Conservation (phyloP, 2,888 invertebrate species). For the Drosophila cyrtoloma region DNA sequence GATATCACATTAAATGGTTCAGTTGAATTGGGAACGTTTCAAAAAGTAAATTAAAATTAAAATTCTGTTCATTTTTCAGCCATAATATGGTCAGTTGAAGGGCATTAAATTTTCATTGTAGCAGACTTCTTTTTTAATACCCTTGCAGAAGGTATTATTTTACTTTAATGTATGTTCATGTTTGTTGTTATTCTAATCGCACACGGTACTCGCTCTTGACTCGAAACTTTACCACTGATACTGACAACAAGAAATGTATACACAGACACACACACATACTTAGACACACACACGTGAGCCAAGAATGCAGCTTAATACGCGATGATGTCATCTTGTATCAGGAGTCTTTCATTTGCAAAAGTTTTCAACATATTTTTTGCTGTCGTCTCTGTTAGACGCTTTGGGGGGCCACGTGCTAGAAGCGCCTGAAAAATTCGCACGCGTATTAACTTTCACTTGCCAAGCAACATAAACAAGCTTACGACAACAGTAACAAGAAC, state of each 20-base stretch:
- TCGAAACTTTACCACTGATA: slow-evolving; percentile 62
- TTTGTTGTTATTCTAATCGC: slow-evolving; percentile 60
- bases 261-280: slow-evolving; percentile 6
- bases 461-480: slow-evolving; percentile 71
- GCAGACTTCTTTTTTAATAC: slow-evolving; percentile 11
- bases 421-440: slow-evolving; percentile 67
- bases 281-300: background rate
- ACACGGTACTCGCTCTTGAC: slow-evolving; percentile 44
- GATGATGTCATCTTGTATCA: slow-evolving; percentile 75
- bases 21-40: background rate
- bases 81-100: background rate
- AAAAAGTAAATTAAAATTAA: background rate
- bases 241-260: slow-evolving; percentile 28
- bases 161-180: slow-evolving; percentile 2
- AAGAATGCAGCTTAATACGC: slow-evolving; percentile 57
- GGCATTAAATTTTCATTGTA: background rate
- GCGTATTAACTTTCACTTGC: slow-evolving; percentile 75
- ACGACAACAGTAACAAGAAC: slow-evolving; percentile 30
- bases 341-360: slow-evolving; percentile 70
- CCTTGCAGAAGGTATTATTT: background rate
- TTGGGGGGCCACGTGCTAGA: slow-evolving; percentile 32
- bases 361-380: slow-evolving; percentile 55
- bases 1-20: background rate
- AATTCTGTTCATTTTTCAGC: background rate
- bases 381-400: slow-evolving; percentile 23